Conservation (phyloP, 2,113 vertebrate genomes). For the Ammodytes dubius region DNA sequence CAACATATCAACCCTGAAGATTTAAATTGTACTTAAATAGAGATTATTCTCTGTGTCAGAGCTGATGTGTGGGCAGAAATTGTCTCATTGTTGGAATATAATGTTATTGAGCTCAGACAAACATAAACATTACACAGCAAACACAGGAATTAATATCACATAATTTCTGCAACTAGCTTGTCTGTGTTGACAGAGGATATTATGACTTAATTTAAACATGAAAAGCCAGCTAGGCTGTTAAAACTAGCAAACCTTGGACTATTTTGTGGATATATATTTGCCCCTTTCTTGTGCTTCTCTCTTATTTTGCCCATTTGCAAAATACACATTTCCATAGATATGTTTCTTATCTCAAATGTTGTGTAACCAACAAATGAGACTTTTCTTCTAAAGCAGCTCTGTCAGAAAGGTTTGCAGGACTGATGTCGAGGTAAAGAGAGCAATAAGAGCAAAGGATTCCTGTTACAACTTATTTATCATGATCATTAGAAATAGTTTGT, state of each 20-base stretch:
- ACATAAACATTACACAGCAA: not conserved
- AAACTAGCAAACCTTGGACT: not conserved
- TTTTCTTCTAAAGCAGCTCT: not conserved
- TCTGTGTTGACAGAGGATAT: not conserved
- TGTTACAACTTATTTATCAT: not conserved
- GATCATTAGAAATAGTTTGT: not conserved
- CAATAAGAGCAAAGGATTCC: not conserved
- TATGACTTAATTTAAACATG: not conserved
- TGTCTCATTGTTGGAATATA: not conserved
- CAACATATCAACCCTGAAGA: not conserved
- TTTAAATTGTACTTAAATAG: not conserved
- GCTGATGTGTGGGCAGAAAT: not conserved
- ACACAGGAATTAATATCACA: not conserved
- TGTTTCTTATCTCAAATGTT: not conserved
- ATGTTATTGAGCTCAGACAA: not conserved
- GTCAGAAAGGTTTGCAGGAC: not conserved
- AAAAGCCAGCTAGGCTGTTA: not conserved
- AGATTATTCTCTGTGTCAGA: not conserved
- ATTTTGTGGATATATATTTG: not conserved
- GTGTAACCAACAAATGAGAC: not conserved
- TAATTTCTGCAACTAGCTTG: not conserved
- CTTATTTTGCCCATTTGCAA: not conserved
- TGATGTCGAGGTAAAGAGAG: not conserved
- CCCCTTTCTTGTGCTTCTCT: not conserved
- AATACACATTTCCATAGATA: not conserved